Percentiles rank a stretch among this genome's conserved stretches.
phyloP scores from a whole-genome alignment of 2,113 vertebrate genomes.

The Neogobius melanostomus region DNA sequence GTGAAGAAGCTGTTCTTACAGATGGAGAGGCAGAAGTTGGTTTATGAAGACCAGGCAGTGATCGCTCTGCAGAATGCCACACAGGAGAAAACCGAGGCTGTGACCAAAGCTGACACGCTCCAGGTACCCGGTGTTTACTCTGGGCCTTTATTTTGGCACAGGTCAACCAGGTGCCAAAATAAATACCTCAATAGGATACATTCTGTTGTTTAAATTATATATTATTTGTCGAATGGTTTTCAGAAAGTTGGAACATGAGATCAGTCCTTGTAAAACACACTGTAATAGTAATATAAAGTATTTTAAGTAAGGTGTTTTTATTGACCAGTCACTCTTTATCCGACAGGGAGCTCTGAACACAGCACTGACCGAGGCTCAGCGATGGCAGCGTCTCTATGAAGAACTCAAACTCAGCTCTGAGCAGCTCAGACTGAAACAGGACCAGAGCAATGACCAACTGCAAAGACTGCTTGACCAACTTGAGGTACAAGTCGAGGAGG shows the following conservation, averaged over 20 bases:
- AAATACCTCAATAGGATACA: too few relatives aligned
- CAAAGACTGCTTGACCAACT: conserved; percentile 80
- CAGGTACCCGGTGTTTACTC: too few relatives aligned
- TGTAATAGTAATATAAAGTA: background rate
- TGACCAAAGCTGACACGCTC: conserved; percentile 79
- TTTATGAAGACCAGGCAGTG: conserved; percentile 85
- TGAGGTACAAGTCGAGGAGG: conserved; percentile 75
- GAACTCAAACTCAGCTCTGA: conserved; percentile 72
- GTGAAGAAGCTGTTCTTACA: conserved; percentile 84
- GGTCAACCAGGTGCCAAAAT: too few relatives aligned
- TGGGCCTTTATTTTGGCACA: too few relatives aligned
- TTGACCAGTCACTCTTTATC: conserved; percentile 4
- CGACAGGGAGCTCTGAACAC: conserved; percentile 79
- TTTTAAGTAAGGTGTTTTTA: background rate
- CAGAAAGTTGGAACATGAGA: too few relatives aligned
- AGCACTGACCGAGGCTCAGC: conserved; percentile 70
- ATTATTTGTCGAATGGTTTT: too few relatives aligned
- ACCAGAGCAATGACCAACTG: conserved; percentile 74
- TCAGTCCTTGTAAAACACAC: too few relatives aligned
- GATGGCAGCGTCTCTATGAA: conserved; percentile 80
- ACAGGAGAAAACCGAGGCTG: conserved; percentile 82
- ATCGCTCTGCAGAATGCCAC: conserved; percentile 84
- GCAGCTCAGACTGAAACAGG: conserved; percentile 69
- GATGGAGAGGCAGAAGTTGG: conserved; percentile 89
- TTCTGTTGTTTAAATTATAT: too few relatives aligned